A percentile compares a stretch with the other conserved stretches of the same genome.
These are phyloP conservation scores for Rhopalosiphum padi DNA, from an alignment of 1,140 invertebrate species.

Conservation along the genomic window DNA sequence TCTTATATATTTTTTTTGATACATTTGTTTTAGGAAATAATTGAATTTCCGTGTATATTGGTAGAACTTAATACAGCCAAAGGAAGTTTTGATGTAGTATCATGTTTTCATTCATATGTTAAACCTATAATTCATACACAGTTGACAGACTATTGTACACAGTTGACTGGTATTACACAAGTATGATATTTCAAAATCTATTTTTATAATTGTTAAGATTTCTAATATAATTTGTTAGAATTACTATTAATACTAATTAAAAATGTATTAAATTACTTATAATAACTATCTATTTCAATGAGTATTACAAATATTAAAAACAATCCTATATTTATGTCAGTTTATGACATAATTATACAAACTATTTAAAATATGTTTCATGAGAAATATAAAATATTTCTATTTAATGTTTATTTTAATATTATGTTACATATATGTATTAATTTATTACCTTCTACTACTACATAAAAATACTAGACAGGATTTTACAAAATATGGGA, in stretches of 20 bases:
- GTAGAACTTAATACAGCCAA: neutral
- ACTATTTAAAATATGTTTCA: too few species aligned
- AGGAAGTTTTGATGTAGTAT: conserved; percentile 65
- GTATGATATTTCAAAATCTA: conserved; percentile 60
- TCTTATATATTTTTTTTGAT: neutral
- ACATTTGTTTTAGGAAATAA: conserved; percentile 45
- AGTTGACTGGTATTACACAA: conserved; percentile 70
- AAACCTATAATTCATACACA: conserved; percentile 67
- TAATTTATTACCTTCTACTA: too few species aligned
- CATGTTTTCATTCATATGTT: conserved; percentile 68
- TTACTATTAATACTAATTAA: neutral
- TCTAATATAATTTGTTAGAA: neutral
- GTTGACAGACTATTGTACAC: conserved; percentile 68
- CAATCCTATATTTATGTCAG: too few species aligned
- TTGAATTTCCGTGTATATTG: conserved; percentile 43
- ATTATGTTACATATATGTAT: too few species aligned
- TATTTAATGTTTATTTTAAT: too few species aligned
- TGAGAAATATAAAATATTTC: too few species aligned
- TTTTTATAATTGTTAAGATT: neutral
- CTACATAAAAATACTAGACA: too few species aligned
- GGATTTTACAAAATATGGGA: too few species aligned
- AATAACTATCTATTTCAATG: too few species aligned
- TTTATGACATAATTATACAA: too few species aligned
- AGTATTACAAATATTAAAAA: too few species aligned
- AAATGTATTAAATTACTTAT: too few species aligned